Evolutionary conservation across 2,888 invertebrate species (phyloP).

Genomic region (Cristatella mucedo): DNA sequence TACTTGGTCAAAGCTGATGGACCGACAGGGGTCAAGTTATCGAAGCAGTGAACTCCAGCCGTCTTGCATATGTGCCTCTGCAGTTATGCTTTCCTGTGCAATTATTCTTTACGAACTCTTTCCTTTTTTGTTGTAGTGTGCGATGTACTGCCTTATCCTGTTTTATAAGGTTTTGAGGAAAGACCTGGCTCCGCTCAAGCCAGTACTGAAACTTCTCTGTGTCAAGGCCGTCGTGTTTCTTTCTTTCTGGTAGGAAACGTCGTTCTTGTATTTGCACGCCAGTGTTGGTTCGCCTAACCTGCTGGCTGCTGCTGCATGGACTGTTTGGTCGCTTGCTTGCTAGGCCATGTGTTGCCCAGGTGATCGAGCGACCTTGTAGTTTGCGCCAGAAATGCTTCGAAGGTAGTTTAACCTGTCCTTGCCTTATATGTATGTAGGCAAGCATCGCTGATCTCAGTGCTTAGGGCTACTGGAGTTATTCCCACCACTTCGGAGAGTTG

Average conservation of each 20-base stretch:
- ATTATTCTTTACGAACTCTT: not conserved
- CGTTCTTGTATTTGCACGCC: constrained; percentile 1
- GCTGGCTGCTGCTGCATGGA: too few relatives aligned
- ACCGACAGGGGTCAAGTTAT: too few relatives aligned
- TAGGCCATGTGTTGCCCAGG: too few relatives aligned
- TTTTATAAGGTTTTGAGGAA: constrained; percentile 77
- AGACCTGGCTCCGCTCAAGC: constrained; percentile 76
- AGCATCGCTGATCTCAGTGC: constrained; percentile 68
- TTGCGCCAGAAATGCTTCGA: too few relatives aligned
- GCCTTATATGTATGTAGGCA: constrained; percentile 63
- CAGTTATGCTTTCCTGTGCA: not conserved
- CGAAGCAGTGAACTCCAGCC: too few relatives aligned
- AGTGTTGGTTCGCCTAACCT: too few relatives aligned
- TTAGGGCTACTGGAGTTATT: constrained; percentile 67
- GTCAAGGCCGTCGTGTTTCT: constrained; percentile 95
- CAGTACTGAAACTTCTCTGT: constrained; percentile 83
- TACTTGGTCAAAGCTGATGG: too few relatives aligned
- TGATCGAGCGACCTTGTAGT: too few relatives aligned
- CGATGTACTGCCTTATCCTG: constrained; percentile 85
- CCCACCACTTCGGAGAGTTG: constrained; percentile 50
- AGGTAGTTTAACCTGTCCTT: too few relatives aligned
- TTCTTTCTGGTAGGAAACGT: constrained; percentile 73
- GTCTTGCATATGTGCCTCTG: not conserved
- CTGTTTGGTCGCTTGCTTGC: too few relatives aligned
- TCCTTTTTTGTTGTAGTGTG: constrained; percentile 38